A percentile compares a stretch with the other conserved stretches of the same genome.
These are phyloP conservation scores for Lepidotrigona ventralis DNA, from an alignment of 1,140 invertebrate genomes.

Conservation along the genomic window DNA sequence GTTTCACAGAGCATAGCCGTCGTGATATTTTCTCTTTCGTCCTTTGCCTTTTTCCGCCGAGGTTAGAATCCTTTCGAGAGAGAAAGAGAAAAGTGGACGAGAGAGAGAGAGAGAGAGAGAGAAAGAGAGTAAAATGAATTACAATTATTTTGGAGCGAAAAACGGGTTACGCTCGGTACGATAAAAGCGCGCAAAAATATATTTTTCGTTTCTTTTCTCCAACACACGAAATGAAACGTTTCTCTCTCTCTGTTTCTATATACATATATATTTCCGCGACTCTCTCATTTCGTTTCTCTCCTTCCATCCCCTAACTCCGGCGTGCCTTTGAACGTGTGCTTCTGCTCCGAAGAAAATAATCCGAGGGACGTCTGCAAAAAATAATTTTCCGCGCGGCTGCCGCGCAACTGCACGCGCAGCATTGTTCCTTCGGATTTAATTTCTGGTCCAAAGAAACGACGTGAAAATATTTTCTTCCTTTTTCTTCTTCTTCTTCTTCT, in stretches of 20 bases:
- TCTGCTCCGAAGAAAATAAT: conserved; percentile 48
- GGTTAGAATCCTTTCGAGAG: background rate
- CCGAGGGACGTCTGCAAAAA: conserved; percentile 40
- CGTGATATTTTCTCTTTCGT: conserved; percentile 1
- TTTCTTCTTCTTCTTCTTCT: too few species aligned
- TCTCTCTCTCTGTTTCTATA: conserved; percentile 15
- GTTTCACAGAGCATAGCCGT: too few species aligned
- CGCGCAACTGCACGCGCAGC: conserved; percentile 40
- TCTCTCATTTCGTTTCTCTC: conserved; percentile 45
- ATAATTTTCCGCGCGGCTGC: conserved; percentile 46
- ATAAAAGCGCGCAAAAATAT: conserved; percentile 44
- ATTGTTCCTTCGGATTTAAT: conserved; percentile 46
- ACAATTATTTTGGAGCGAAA: conserved; percentile 42
- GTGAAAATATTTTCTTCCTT: background rate
- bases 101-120: background rate
- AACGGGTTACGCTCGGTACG: conserved; percentile 23
- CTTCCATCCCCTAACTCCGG: background rate
- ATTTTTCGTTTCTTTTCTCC: conserved; percentile 31
- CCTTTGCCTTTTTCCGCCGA: background rate
- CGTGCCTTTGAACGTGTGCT: conserved; percentile 12
- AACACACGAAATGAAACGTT: conserved; percentile 32
- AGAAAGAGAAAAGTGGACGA: too few species aligned
- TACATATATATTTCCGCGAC: conserved; percentile 25
- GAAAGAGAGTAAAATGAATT: conserved; percentile 34
- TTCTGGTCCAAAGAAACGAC: conserved; percentile 39